Percentiles rank a stretch among this genome's conserved stretches.
phyloP scores from a whole-genome alignment of 2,888 invertebrate species.

The Drosophila histrio region DNA sequence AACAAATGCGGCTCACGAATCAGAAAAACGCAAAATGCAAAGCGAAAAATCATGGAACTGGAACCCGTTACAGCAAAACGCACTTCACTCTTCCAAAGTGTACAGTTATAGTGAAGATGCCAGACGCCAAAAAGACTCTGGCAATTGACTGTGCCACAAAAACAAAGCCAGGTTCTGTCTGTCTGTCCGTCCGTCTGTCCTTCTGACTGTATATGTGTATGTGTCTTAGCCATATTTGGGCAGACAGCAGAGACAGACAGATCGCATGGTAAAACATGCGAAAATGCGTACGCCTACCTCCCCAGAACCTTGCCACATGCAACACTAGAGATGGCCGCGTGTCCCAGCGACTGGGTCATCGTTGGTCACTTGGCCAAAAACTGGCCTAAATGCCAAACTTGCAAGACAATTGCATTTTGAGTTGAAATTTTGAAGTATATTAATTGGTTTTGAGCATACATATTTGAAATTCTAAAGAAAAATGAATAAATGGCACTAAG shows the following conservation, averaged over 20 bases:
- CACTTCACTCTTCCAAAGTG: conserved; percentile 68
- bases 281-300: conserved; percentile 52
- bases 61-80: conserved; percentile 74
- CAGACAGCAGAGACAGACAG: conserved; percentile 35
- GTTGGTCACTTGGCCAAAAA: background rate
- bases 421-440: background rate
- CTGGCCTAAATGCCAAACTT: background rate
- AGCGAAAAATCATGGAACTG: conserved; percentile 63
- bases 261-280: conserved; percentile 56
- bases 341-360: background rate
- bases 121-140: conserved; percentile 18
- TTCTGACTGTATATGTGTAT: background rate
- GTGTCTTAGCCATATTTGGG: conserved; percentile 50
- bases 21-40: conserved; percentile 58
- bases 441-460: too few relatives aligned
- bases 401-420: background rate
- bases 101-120: conserved; percentile 61
- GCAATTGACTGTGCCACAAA: conserved; percentile 43
- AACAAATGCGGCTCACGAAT: conserved; percentile 30
- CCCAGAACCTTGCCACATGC: conserved; percentile 30
- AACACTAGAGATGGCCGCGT: conserved; percentile 31
- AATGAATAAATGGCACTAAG: too few relatives aligned
- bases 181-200: background rate
- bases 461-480: too few relatives aligned
- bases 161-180: conserved; percentile 49